phyloP scores from a whole-genome alignment of 2,888 invertebrate genomes.

The Anoplius nigerrimus region DNA sequence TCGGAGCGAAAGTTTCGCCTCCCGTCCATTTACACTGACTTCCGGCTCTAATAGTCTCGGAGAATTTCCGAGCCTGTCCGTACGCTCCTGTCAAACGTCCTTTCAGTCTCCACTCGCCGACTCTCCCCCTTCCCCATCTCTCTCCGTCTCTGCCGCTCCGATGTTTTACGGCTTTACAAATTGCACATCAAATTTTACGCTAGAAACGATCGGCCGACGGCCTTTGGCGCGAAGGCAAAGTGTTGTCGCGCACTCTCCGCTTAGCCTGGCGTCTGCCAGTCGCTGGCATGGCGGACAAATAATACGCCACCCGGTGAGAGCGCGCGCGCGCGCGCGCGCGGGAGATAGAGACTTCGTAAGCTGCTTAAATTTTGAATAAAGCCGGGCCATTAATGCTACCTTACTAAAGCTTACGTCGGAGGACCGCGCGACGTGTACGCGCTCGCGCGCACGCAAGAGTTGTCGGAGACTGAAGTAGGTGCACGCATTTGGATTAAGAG shows the following conservation, averaged over 20 bases:
- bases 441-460: too few relatives aligned
- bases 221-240: slow-evolving; percentile 9
- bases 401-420: slow-evolving; percentile 51
- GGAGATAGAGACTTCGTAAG: slow-evolving; percentile 49
- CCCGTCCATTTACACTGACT: too few relatives aligned
- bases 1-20: too few relatives aligned
- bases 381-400: slow-evolving; percentile 56
- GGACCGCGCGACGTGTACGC: slow-evolving; percentile 37
- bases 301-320: slow-evolving; percentile 21
- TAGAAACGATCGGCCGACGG: background rate
- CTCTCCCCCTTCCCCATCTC: background rate
- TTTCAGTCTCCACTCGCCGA: too few relatives aligned
- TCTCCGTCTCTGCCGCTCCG: background rate
- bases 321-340: too few relatives aligned
- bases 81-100: too few relatives aligned
- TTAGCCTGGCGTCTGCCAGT: slow-evolving; percentile 30
- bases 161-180: slow-evolving; percentile 6
- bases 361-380: slow-evolving; percentile 62
- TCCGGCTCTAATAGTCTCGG: too few relatives aligned
- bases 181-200: slow-evolving; percentile 21
- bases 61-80: too few relatives aligned
- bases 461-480: too few relatives aligned
- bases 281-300: slow-evolving; percentile 19
- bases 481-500: too few relatives aligned
- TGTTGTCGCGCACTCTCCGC: slow-evolving; percentile 12